phyloP scores from a whole-genome alignment of 2,888 invertebrate species.

The Thera britannica region DNA sequence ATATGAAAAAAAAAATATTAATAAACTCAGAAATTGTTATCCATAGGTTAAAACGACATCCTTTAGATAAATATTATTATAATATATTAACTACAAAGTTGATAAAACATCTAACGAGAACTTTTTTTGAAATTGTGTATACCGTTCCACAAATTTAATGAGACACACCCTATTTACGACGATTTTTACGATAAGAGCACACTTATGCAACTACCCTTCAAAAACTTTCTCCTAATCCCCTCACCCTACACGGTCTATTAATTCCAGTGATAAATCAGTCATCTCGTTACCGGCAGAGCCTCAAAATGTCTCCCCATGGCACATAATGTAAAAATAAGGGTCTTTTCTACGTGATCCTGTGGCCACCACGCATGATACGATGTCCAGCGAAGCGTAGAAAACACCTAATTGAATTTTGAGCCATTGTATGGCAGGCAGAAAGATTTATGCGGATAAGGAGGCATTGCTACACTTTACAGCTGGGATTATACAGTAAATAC shows the following conservation, averaged over 20 bases:
- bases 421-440: conserved; percentile 60
- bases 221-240: conserved; percentile 26
- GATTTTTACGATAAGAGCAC: not conserved
- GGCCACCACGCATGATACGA: conserved; percentile 66
- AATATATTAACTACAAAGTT: too few species aligned
- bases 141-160: not conserved
- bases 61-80: too few species aligned
- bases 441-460: conserved; percentile 58
- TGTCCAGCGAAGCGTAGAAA: conserved; percentile 69
- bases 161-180: not conserved
- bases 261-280: conserved; percentile 35
- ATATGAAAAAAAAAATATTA: too few species aligned
- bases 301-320: conserved; percentile 37
- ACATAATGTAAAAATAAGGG: conserved; percentile 66
- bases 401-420: conserved; percentile 78
- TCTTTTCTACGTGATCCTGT: conserved; percentile 56
- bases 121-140: too few species aligned
- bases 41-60: too few species aligned
- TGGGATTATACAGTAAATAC: conserved; percentile 1
- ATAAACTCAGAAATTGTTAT: too few species aligned
- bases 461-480: not conserved
- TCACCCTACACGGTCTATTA: conserved; percentile 30
- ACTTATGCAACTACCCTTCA: conserved; percentile 19
- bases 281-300: conserved; percentile 28
- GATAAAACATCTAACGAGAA: too few species aligned